A percentile compares a stretch with the other conserved stretches of the same genome.
phyloP scores from a whole-genome alignment of 2,797 vertebrate genomes.

The Pantherophis alleghaniensis region DNA sequence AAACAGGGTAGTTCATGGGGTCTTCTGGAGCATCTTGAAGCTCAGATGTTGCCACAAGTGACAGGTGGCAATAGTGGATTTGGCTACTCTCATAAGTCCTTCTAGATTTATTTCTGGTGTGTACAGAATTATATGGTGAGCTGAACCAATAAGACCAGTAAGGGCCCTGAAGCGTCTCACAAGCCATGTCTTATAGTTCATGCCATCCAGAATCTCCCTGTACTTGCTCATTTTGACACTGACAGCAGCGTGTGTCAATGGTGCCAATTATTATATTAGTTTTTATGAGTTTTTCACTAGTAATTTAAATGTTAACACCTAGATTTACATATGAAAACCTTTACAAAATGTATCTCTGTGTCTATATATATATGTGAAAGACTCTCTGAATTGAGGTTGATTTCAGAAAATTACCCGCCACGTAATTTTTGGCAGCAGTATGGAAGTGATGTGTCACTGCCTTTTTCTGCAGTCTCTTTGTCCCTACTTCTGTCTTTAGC shows the following conservation, averaged over 20 bases:
- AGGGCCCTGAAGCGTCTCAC: no score
- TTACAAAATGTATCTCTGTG: not conserved
- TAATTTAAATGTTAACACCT: not conserved
- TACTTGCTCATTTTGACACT: no score
- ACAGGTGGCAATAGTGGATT: constrained; percentile 63
- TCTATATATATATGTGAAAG: not conserved
- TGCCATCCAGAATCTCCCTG: no score
- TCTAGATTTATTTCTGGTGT: constrained; percentile 16
- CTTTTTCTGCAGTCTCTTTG: not conserved
- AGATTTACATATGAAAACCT: not conserved
- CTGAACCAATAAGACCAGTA: constrained; percentile 10
- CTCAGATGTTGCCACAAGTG: constrained; percentile 79
- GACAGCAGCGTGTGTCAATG: no score
- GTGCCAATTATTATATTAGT: no score
- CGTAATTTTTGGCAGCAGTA: not conserved
- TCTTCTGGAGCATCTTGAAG: constrained; percentile 80
- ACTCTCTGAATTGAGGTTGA: not conserved
- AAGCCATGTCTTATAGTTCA: no score
- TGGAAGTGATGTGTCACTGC: not conserved
- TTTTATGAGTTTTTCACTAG: not conserved
- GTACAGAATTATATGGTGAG: constrained; percentile 46
- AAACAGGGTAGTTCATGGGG: constrained; percentile 71
- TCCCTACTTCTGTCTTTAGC: not conserved
- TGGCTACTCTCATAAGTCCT: constrained; percentile 17
- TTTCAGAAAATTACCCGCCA: not conserved